Evolutionary conservation across 2,797 vertebrate species (phyloP).

Genomic region (Lophotriccus pileatus): DNA sequence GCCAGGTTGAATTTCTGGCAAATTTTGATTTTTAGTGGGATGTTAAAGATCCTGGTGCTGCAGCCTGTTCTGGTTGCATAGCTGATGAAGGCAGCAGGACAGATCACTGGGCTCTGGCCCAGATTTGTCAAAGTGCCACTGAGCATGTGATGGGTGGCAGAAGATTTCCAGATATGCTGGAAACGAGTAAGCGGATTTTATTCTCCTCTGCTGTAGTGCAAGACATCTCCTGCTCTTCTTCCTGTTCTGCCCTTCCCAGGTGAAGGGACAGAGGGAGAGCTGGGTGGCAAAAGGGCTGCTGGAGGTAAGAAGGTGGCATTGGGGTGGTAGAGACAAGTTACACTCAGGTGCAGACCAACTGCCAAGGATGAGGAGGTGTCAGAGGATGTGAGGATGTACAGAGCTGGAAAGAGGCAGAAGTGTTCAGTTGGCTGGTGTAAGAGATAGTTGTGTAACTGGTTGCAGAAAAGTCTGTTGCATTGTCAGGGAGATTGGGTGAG

Average conservation of each 20-base stretch:
- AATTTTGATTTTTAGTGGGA: background rate
- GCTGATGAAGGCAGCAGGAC: background rate
- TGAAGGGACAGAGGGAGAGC: background rate
- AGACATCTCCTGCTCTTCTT: background rate
- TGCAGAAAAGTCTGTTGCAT: background rate
- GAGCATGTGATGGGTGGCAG: rapidly evolving
- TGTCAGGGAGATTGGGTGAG: background rate
- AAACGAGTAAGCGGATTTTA: background rate
- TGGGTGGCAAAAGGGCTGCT: background rate
- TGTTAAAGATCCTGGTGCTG: background rate
- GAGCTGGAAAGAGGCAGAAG: background rate
- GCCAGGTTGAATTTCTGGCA: background rate
- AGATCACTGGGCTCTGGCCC: rapidly evolving
- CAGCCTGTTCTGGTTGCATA: background rate
- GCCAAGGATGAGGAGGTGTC: background rate
- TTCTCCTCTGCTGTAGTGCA: background rate
- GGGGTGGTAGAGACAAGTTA: background rate
- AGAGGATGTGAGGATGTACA: background rate
- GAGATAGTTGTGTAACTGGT: background rate
- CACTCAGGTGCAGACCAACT: rapidly evolving
- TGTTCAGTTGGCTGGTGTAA: background rate
- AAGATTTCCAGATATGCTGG: background rate
- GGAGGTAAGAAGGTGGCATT: background rate
- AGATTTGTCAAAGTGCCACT: background rate
- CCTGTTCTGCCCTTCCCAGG: background rate